phyloP scores from a whole-genome alignment of 2,113 vertebrate species.

The Myxocyprinus asiaticus region DNA sequence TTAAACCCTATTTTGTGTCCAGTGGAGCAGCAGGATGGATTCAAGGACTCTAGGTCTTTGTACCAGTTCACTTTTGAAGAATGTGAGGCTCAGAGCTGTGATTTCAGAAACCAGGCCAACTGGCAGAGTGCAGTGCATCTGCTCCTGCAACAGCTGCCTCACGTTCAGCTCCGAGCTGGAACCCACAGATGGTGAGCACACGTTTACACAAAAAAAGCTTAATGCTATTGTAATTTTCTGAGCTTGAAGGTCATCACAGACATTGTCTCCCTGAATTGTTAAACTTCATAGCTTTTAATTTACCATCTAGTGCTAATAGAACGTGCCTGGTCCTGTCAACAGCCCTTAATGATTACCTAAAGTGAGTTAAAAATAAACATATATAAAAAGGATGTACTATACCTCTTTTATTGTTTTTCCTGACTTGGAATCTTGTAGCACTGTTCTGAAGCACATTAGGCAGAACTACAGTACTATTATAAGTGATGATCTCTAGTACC shows the following conservation, averaged over 20 bases:
- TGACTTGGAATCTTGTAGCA: not conserved
- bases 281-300: constrained; percentile 22
- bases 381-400: no score
- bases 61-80: constrained; percentile 88
- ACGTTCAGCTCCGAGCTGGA: constrained; percentile 65
- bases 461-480: no score
- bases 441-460: no score
- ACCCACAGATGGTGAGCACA: constrained; percentile 76
- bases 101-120: constrained; percentile 79
- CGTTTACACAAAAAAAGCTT: not conserved
- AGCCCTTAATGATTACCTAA: constrained; percentile 6
- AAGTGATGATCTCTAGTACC: no score
- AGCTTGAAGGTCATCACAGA: constrained; percentile 9
- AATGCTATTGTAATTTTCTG: not conserved
- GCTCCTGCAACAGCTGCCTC: constrained; percentile 74
- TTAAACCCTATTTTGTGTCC: constrained; percentile 37
- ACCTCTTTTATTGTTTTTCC: no score
- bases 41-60: constrained; percentile 80
- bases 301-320: not conserved
- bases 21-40: constrained; percentile 81
- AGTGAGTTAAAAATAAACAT: not conserved
- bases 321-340: not conserved
- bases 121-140: constrained; percentile 83
- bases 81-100: constrained; percentile 80
- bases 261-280: not conserved